A percentile compares a stretch with the other conserved stretches of the same genome.
Evolutionary conservation across 2,797 vertebrate genomes (phyloP).

Genomic region (Liparis tanakae): DNA sequence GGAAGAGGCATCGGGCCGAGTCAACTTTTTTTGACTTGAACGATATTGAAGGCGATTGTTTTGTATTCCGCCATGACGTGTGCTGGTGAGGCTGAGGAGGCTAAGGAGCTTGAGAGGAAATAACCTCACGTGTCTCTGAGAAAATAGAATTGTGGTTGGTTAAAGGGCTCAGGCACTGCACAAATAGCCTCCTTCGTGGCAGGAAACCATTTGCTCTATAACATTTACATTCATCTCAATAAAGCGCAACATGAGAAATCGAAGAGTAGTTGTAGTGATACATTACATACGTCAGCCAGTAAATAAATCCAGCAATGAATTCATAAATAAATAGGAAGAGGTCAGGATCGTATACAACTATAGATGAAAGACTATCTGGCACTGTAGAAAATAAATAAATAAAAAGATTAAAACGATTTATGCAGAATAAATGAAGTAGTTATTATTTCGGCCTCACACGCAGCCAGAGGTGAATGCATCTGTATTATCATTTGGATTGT

Average conservation of each 20-base stretch:
- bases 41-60: not conserved
- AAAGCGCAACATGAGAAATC: not conserved
- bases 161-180: not conserved
- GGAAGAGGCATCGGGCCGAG: not conserved
- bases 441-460: not conserved
- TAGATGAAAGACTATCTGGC: not conserved
- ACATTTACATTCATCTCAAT: not conserved
- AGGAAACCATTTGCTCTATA: not conserved
- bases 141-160: constrained; percentile 21
- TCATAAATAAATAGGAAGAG: not conserved
- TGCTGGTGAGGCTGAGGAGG: not conserved
- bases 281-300: not conserved
- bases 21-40: not conserved
- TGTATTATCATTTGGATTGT: not conserved
- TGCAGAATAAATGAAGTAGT: not conserved
- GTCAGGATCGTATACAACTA: not conserved
- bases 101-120: too few relatives aligned
- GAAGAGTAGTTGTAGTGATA: too few relatives aligned
- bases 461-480: not conserved
- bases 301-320: not conserved
- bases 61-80: not conserved
- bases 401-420: not conserved
- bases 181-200: not conserved
- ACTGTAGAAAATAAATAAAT: not conserved
- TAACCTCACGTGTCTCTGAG: not conserved